phyloP scores from a whole-genome alignment of 2,888 invertebrate genomes.

The Archips xylosteana region DNA sequence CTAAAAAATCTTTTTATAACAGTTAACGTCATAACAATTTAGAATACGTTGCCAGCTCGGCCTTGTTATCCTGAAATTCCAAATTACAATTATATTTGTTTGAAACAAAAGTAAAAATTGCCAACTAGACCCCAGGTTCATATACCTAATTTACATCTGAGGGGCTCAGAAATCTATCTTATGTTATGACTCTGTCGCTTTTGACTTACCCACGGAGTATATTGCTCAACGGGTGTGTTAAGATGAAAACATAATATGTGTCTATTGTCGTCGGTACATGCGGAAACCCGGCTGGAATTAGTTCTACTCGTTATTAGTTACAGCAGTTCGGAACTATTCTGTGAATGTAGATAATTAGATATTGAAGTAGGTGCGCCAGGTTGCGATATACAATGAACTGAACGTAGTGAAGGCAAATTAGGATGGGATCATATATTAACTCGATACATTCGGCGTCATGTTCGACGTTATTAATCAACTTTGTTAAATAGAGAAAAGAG shows the following conservation, averaged over 20 bases:
- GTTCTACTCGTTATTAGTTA: slow-evolving; percentile 32
- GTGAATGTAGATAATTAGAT: not conserved
- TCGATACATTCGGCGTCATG: not conserved
- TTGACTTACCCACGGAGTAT: not conserved
- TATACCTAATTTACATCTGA: no score
- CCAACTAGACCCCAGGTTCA: no score
- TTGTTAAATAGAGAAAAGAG: no score
- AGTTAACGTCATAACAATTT: no score
- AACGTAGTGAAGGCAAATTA: not conserved
- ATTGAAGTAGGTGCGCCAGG: not conserved
- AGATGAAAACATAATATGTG: slow-evolving; percentile 6
- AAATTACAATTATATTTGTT: no score
- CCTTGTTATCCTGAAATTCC: no score
- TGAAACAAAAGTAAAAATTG: no score
- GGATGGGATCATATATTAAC: not conserved
- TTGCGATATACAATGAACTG: not conserved
- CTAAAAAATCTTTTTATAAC: no score
- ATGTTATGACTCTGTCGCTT: no score
- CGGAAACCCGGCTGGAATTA: slow-evolving; percentile 26
- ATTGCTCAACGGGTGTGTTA: not conserved
- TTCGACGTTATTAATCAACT: not conserved
- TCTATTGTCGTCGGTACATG: slow-evolving; percentile 11
- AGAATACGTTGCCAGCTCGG: no score
- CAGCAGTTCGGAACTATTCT: slow-evolving; percentile 7
- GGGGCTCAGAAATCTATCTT: no score